Percentiles rank a stretch among this genome's conserved stretches.
Conservation (phyloP, 1,140 invertebrate species). For the Homarus americanus region DNA sequence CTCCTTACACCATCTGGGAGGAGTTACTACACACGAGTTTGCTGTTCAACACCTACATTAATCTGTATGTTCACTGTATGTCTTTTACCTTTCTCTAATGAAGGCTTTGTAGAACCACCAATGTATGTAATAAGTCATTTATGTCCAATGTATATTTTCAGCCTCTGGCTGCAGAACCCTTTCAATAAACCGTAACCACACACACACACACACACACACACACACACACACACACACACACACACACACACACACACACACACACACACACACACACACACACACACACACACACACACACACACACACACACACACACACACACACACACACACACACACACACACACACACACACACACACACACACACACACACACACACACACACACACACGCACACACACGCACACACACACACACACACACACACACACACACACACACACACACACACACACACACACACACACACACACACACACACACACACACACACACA, state of each 20-base stretch:
- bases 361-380: conserved; percentile 13
- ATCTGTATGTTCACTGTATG: too few relatives aligned
- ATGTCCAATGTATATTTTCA: too few relatives aligned
- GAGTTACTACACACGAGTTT: too few relatives aligned
- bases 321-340: conserved; percentile 19
- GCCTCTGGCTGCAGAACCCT: too few relatives aligned
- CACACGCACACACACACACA: conserved; percentile 26
- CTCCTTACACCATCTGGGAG: too few relatives aligned
- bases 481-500: background rate
- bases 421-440: conserved; percentile 41
- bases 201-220: conserved; percentile 15
- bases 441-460: conserved; percentile 26
- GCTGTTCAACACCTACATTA: too few relatives aligned
- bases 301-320: background rate
- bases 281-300: background rate
- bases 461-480: background rate
- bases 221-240: conserved; percentile 22
- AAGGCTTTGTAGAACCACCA: too few relatives aligned
- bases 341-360: conserved; percentile 38
- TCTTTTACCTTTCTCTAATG: too few relatives aligned
- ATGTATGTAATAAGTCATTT: too few relatives aligned
- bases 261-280: background rate
- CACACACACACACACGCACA: conserved; percentile 14
- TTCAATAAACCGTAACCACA: too few relatives aligned
- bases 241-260: conserved; percentile 16